A percentile compares a stretch with the other conserved stretches of the same genome.
Conservation (phyloP, 2,113 vertebrate genomes). For the Scopus umbretta region DNA sequence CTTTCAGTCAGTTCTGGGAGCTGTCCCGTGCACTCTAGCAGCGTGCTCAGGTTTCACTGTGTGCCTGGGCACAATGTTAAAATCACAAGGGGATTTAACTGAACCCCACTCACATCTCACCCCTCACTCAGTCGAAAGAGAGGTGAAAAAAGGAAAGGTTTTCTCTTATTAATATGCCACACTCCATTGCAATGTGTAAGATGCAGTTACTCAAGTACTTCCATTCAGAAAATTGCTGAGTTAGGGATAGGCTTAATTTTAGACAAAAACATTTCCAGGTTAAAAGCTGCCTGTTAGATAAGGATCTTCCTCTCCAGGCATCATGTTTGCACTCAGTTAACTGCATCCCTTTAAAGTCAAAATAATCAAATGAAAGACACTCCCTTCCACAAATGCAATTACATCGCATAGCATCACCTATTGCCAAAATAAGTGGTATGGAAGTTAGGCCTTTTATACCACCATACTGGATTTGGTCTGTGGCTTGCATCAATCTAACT, state of each 20-base stretch:
- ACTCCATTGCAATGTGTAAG: fast-evolving
- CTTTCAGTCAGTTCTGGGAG: not conserved
- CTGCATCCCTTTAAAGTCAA: not conserved
- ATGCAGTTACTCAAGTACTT: not conserved
- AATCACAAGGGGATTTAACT: not conserved
- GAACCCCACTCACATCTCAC: not conserved
- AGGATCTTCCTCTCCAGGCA: not conserved
- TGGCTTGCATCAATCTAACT: not conserved
- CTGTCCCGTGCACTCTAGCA: no score
- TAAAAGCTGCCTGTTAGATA: not conserved
- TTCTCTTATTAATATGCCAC: not conserved
- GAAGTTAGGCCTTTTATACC: not conserved
- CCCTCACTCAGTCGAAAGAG: not conserved
- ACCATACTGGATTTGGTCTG: not conserved
- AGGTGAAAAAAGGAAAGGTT: not conserved
- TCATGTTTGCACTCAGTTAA: not conserved
- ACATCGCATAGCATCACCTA: fast-evolving
- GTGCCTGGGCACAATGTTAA: not conserved
- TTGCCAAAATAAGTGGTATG: not conserved
- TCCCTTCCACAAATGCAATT: not conserved
- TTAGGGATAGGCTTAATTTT: not conserved
- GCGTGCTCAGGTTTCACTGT: not conserved
- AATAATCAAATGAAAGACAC: not conserved
- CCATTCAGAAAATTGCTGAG: not conserved
- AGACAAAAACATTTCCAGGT: not conserved